Percentiles rank a stretch among this genome's conserved stretches.
Conservation (phyloP, 2,888 invertebrate genomes). For the Hyposoter dolosus region DNA sequence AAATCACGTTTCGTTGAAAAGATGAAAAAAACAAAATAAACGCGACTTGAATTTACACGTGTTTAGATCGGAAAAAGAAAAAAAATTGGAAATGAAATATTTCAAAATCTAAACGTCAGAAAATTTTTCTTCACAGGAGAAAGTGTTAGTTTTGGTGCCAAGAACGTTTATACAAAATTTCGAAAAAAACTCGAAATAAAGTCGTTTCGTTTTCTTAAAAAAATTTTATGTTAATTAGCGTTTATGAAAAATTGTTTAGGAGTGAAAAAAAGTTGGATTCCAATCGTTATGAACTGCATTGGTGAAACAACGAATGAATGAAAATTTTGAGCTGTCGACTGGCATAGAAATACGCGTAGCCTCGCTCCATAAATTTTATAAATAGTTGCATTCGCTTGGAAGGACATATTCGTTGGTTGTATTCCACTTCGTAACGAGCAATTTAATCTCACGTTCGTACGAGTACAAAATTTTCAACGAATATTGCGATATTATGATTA, state of each 20-base stretch:
- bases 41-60: too few relatives aligned
- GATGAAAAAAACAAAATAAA: too few relatives aligned
- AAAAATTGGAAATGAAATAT: too few relatives aligned
- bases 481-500: neutral
- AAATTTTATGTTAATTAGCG: neutral
- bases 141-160: too few relatives aligned
- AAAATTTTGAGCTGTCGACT: conserved; percentile 4
- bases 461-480: neutral
- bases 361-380: conserved; percentile 51
- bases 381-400: conserved; percentile 41
- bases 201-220: too few relatives aligned
- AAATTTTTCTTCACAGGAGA: too few relatives aligned
- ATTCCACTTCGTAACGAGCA: neutral
- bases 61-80: too few relatives aligned
- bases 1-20: too few relatives aligned
- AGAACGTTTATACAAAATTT: too few relatives aligned
- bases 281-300: neutral
- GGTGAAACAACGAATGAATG: neutral
- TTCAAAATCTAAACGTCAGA: too few relatives aligned
- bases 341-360: conserved; percentile 9
- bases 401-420: conserved; percentile 37
- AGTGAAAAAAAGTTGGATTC: neutral
- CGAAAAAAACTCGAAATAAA: too few relatives aligned
- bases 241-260: neutral
- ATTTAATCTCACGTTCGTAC: conserved; percentile 21